These are phyloP conservation scores for Nephrotoma flavescens DNA, from an alignment of 2,888 invertebrate genomes.

Conservation along the genomic window DNA sequence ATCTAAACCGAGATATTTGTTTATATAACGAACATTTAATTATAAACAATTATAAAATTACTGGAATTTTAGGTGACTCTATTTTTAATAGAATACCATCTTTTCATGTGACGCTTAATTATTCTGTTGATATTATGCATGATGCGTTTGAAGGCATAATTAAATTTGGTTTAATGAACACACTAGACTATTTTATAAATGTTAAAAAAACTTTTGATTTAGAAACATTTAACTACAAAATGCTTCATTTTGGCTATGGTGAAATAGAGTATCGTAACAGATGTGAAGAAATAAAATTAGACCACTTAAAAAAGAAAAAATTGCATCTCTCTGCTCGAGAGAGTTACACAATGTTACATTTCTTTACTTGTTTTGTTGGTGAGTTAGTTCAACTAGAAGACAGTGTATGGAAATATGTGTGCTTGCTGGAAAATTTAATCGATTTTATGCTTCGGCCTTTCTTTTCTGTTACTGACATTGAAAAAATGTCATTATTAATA, in stretches of 20 bases:
- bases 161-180: neutral
- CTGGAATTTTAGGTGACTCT: too few relatives aligned
- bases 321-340: neutral
- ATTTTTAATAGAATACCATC: neutral
- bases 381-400: neutral
- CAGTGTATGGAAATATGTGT: neutral
- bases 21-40: too few relatives aligned
- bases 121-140: neutral
- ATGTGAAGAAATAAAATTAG: neutral
- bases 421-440: neutral
- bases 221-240: neutral
- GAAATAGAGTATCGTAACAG: neutral
- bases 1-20: too few relatives aligned
- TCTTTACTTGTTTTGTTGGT: neutral
- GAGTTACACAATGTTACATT: neutral
- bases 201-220: neutral
- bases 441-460: neutral
- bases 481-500: neutral
- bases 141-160: neutral
- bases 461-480: neutral
- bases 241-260: neutral
- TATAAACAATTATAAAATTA: too few relatives aligned
- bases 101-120: neutral
- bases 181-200: neutral
- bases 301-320: neutral